A percentile compares a stretch with the other conserved stretches of the same genome.
Conservation (phyloP, 1,140 invertebrate species). For the Phymorhynchus buccinoides region DNA sequence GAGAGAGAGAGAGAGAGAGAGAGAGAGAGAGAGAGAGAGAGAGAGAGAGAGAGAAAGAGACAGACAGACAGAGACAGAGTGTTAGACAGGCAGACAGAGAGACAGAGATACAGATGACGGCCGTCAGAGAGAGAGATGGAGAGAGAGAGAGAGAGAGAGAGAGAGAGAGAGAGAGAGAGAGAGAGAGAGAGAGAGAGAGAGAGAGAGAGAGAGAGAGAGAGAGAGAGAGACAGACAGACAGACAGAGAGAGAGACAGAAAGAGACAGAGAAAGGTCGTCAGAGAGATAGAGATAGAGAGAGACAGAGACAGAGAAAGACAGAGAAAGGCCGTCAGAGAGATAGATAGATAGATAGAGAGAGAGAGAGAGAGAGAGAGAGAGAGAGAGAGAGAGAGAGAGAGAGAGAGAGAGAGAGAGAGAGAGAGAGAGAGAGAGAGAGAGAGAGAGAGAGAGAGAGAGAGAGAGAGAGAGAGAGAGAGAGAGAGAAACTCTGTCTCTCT, state of each 20-base stretch:
- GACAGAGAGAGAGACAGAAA: too few relatives aligned
- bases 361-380: background rate
- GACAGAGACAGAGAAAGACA: background rate
- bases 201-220: conserved; percentile 4
- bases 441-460: background rate
- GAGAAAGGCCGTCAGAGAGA: too few relatives aligned
- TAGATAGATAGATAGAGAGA: too few relatives aligned
- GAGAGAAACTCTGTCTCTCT: too few relatives aligned
- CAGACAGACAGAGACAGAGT: too few relatives aligned
- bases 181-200: conserved; percentile 33
- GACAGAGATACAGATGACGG: background rate
- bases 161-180: conserved; percentile 29
- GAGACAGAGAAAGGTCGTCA: too few relatives aligned
- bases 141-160: conserved; percentile 24
- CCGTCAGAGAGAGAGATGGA: too few relatives aligned
- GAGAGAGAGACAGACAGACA: background rate
- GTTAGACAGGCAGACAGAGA: too few relatives aligned
- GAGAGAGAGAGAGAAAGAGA: too few relatives aligned
- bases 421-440: background rate
- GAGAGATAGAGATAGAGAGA: too few relatives aligned
- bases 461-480: background rate
- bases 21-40: too few relatives aligned
- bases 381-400: background rate
- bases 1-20: background rate
- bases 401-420: background rate